A percentile compares a stretch with the other conserved stretches of the same genome.
These are phyloP conservation scores for Limnodromus scolopaceus DNA, from an alignment of 2,797 vertebrate species.

Conservation along the genomic window DNA sequence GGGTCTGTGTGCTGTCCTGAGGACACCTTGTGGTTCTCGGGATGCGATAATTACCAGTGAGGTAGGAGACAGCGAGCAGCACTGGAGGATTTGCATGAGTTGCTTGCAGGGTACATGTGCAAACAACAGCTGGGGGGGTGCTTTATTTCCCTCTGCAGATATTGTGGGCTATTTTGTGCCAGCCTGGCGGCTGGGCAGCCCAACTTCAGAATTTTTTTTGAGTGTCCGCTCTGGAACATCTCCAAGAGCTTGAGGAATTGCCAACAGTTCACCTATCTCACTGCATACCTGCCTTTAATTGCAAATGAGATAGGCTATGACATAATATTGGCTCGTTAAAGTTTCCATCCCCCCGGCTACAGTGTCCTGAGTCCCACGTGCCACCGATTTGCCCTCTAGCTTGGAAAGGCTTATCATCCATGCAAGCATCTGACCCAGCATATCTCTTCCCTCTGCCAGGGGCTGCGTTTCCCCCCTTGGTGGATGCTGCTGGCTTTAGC, in stretches of 20 bases:
- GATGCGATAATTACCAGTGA: background rate
- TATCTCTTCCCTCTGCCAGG: background rate
- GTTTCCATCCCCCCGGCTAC: background rate
- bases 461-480: fast-evolving
- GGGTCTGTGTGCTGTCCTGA: fast-evolving
- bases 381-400: background rate
- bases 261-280: background rate
- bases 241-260: background rate
- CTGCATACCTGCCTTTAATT: background rate
- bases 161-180: background rate
- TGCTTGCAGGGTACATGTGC: background rate
- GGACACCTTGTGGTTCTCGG: background rate
- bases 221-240: background rate
- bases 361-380: background rate
- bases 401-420: background rate
- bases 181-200: background rate
- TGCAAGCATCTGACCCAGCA: background rate
- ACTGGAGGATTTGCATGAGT: background rate
- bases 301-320: background rate
- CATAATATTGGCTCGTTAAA: background rate
- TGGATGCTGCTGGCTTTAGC: background rate
- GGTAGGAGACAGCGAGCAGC: background rate
- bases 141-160: background rate
- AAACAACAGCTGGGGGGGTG: background rate
- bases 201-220: background rate